Evolutionary conservation across 2,888 invertebrate genomes (phyloP), one percentile per base, ranked within the genome.

Genomic region (Cataglyphis cursor): DNA sequence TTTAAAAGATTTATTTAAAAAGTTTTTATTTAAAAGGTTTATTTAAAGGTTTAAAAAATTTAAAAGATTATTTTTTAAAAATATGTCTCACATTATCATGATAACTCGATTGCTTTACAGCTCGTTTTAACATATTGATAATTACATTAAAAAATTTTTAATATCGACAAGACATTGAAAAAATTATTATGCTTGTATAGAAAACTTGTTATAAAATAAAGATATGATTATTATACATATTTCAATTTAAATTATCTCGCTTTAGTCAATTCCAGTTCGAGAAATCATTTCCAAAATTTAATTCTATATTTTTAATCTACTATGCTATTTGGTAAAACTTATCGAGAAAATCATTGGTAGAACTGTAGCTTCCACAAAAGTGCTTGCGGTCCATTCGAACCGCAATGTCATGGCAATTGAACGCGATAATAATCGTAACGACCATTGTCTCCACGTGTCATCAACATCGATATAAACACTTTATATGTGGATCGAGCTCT

Each of bases 401-500:
- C 15, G 31, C 24, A 41, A 9, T n/a, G 72, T 61, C 12, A 15
- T 59, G 35, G 35, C 59, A 44, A 44, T 48, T 41, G 35, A 61
- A n/a, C 24, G n/a, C 18, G 51, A 70, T 78, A 70, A 78, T 70
- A 59, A 10, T 59, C 44, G 57, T 15, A 54, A n/a, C 15, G 31
- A 31, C 31, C 18, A 70, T 24, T 78, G 48, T 80, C 78, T 24
- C 31, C 12, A 21, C 35, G 57, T 44, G 72, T 72, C 59, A 72
- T 70, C 78, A 80, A 72, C 72, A 48, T n/a, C 24, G 18, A 59
- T 44, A 44, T 61, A 80, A 82, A 73, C 44, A 41, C 12, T 21
- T 61, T 24, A 15, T 57, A 89, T 90, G 73, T 90, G 75, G 88
- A 88, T 88, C 89, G 90, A 70, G 72, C 84, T 82, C 81, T 75